Base-by-base conservation (phyloP, 2,113 vertebrate genomes). In the Procavia capensis region DNA sequence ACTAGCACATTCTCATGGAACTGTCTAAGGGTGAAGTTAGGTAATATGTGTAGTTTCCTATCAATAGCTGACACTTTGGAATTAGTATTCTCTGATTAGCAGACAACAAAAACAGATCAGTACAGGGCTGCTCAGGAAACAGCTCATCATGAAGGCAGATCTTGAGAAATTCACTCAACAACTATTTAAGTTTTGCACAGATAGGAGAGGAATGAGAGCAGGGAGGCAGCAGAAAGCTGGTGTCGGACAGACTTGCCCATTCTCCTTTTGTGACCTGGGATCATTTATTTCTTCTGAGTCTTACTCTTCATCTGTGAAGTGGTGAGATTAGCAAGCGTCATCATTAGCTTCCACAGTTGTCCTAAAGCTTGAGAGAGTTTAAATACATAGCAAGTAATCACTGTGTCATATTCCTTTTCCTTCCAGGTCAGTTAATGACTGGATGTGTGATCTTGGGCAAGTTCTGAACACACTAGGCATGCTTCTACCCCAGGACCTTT, bases 131-230 rank as follows among this genome's bases (percentile, higher is more conserved):
- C 45, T 24, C 9, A 57, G 61, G 59, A 76, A 85, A 72, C 5
- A 79, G 88, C 61, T 90, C 66, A 41, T 24, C 29, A 36, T 41
- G 43, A 39, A 75, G 78, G 92, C 47, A 47, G 79, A 45, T 34
- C 63, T 84, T 45, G n/a, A 47, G 80, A 64, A 47, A 59, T 68
- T 83, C n/a, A 43, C 64, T 64, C 36, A 59, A 3, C 39, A 91
- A 25, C 39, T 66, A 75, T 43, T 94, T 91, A 89, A 83, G 45
- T 74, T 94, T 90, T 29, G 29, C 50, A 59, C n/a, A 57, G 88
- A 66, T 5, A 63, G n/a, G 17, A 84, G 36, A 76, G 47, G 34
- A 63, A 61, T 85, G 80, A 41, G 57, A 78, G 24, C 47, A 24
- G 59, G 50, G 31, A 74, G 66, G 59, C 31, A 5, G 34, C 31